A percentile compares a stretch with the other conserved stretches of the same genome.
phyloP scores from a whole-genome alignment of 2,113 vertebrate species.

The Callorhinus ursinus region DNA sequence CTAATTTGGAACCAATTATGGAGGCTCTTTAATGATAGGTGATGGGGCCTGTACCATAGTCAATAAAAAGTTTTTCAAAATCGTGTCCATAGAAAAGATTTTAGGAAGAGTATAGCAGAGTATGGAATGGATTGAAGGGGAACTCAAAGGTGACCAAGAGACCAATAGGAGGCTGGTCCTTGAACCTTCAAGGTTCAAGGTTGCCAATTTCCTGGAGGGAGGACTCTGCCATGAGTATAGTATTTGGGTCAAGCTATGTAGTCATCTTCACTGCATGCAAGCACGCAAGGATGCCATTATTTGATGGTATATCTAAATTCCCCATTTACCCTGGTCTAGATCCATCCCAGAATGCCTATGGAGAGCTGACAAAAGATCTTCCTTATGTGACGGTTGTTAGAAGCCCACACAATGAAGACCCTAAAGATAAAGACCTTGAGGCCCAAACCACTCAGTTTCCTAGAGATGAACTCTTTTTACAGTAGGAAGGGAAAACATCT shows the following conservation, averaged over 20 bases:
- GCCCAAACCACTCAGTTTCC: not conserved
- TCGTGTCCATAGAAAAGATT: not conserved
- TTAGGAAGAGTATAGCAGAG: not conserved
- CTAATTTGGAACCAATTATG: not conserved
- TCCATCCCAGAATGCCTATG: not conserved
- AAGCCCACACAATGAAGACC: not conserved
- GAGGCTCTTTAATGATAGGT: not conserved
- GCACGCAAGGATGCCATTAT: not conserved
- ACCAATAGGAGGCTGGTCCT: not conserved
- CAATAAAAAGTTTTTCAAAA: slow-evolving; percentile 32
- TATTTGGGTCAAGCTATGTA: not conserved
- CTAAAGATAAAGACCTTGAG: not conserved
- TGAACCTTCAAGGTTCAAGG: too few species aligned
- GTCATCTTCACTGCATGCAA: not conserved
- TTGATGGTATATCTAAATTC: not conserved
- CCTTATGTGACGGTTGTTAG: not conserved
- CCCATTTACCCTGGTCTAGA: not conserved
- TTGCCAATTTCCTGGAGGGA: not conserved
- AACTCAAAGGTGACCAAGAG: not conserved
- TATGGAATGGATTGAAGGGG: not conserved
- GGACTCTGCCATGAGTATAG: not conserved
- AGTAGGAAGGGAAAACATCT: not conserved
- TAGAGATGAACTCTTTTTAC: slow-evolving; percentile 58
- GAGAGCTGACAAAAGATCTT: slow-evolving; percentile 52
- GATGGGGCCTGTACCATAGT: not conserved